Evolutionary conservation across 92 coral and sea anemone species (phyloP), one percentile per base, ranked within the genome.

Genomic region (Ricordea florida): DNA sequence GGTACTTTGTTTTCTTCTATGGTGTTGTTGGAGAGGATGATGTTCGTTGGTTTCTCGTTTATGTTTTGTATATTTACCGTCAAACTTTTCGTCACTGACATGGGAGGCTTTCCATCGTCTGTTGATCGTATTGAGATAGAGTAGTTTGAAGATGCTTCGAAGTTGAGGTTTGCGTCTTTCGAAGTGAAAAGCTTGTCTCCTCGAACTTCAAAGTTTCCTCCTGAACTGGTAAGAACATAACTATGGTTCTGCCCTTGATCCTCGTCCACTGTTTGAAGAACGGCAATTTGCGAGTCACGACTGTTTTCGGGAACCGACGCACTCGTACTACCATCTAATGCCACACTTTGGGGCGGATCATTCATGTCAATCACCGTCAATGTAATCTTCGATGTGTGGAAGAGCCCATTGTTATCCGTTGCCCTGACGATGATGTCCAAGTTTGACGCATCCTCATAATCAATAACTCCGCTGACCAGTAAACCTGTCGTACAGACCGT

Each of bases 381-480:
- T 21, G 81, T 92, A 28, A 91, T 78, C 38, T 17, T 42, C 31
- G 72, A 64, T 45, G 85, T 79, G 59, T 34, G 86, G 28, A 92
- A 94, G 22, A 81, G 88, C n/a, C 92, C 90, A 14, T 85, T 88
- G 69, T 80, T 46, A 62, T 94, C 98, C 1, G 90, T 81, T n/a
- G 78, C 98, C 66, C 97, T 84, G 2, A 85, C 83, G 8, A 76
- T 85, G 45, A 94, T 72, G 25, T 34, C 52, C 40, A 91, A 81
- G 50, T 36, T 82, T n/a, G 85, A 76, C 62, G 80, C 72, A n/a
- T 57, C 73, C 72, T 94, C 98, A 25, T 52, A 94, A 74, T 94
- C 71, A 6, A 94, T 76, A 23, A 28, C 42, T 7, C 92, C 91
- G 78, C 89, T 88, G 82, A 87, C 96, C 65, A 60, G 17, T 14